Conservation (phyloP, 2,888 invertebrate genomes). For the Sycophila texana region DNA sequence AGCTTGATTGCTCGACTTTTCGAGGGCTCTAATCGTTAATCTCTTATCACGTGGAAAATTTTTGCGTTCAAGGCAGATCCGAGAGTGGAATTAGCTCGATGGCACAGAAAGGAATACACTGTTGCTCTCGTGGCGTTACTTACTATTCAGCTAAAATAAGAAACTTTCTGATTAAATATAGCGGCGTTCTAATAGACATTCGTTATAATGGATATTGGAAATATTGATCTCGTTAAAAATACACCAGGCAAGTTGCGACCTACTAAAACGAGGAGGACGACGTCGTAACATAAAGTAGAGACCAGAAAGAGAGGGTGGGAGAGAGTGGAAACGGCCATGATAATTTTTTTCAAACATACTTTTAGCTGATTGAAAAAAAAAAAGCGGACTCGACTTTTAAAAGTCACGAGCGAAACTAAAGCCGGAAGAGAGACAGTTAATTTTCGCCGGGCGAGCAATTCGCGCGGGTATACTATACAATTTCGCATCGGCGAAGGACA, state of each 20-base stretch:
- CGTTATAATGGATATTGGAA: conserved; percentile 18
- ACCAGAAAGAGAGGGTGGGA: too few relatives aligned
- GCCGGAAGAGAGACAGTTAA: neutral
- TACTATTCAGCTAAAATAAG: conserved; percentile 7
- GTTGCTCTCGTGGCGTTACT: neutral
- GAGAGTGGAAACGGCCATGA: too few relatives aligned
- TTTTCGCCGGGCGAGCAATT: neutral
- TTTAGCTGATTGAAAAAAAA: too few relatives aligned
- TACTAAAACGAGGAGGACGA: conserved; percentile 17
- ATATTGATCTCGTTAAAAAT: conserved; percentile 40
- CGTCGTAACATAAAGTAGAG: too few relatives aligned
- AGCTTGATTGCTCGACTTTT: neutral
- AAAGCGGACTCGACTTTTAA: too few relatives aligned
- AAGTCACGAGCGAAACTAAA: too few relatives aligned
- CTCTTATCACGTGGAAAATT: neutral
- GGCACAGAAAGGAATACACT: too few relatives aligned
- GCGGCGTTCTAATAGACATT: neutral
- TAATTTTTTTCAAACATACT: too few relatives aligned
- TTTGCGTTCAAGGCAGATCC: neutral
- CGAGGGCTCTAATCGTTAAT: too few relatives aligned
- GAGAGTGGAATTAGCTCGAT: neutral
- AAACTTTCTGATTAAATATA: conserved; percentile 12
- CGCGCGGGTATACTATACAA: neutral
- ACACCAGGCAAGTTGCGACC: conserved; percentile 15
- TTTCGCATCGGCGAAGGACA: conserved; percentile 5